These are phyloP conservation scores for Oncorhynchus gorbuscha DNA, from an alignment of 2,113 vertebrate species.

Conservation along the genomic window DNA sequence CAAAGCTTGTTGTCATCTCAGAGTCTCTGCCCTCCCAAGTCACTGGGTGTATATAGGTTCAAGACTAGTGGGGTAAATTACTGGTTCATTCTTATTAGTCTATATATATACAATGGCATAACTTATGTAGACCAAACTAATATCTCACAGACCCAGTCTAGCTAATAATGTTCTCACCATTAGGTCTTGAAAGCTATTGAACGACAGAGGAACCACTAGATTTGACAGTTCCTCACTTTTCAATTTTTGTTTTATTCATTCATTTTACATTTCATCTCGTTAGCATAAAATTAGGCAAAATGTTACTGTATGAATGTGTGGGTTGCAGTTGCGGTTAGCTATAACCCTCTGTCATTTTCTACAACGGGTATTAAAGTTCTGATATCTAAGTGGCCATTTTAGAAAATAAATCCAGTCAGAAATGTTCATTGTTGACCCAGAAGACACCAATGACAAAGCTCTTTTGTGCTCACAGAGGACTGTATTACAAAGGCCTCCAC, in stretches of 20 bases:
- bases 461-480: too few relatives aligned
- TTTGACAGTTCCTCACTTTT: neutral
- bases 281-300: too few relatives aligned
- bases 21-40: neutral
- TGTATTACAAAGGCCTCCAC: too few relatives aligned
- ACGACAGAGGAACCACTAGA: neutral
- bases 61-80: neutral
- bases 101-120: neutral
- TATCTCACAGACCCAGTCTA: neutral
- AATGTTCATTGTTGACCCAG: too few relatives aligned
- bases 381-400: too few relatives aligned
- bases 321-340: too few relatives aligned
- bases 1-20: neutral
- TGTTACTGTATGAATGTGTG: too few relatives aligned
- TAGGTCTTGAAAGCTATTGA: neutral
- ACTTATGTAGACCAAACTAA: neutral
- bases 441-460: too few relatives aligned
- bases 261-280: constrained; percentile 1
- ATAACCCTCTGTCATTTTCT: too few relatives aligned
- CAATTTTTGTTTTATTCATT: neutral
- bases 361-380: too few relatives aligned
- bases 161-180: neutral
- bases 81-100: neutral
- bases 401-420: too few relatives aligned
- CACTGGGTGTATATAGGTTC: neutral